Conservation (phyloP, 2,797 vertebrate genomes). For the Scleropages formosus region DNA sequence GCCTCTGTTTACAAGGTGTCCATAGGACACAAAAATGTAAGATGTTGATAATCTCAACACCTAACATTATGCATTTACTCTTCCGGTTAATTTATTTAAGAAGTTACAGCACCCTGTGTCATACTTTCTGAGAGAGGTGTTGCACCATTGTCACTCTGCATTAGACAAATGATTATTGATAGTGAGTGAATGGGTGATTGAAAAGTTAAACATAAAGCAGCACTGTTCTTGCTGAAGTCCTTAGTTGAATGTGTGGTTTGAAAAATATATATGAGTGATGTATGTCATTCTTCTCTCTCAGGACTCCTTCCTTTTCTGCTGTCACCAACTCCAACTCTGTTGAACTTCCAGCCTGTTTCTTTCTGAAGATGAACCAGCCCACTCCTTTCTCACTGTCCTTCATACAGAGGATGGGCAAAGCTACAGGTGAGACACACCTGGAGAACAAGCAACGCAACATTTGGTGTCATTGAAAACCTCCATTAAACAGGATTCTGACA, state of each 20-base stretch:
- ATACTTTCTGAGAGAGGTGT: too few relatives aligned
- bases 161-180: too few relatives aligned
- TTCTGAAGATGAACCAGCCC: slow-evolving; percentile 89
- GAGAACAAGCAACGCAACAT: too few relatives aligned
- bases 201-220: neutral
- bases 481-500: too few relatives aligned
- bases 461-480: too few relatives aligned
- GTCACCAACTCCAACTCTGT: slow-evolving; percentile 97
- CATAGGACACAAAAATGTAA: too few relatives aligned
- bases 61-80: too few relatives aligned
- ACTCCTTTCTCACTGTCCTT: slow-evolving; percentile 92
- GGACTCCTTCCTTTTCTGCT: slow-evolving; percentile 91
- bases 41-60: too few relatives aligned
- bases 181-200: neutral
- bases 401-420: slow-evolving; percentile 85
- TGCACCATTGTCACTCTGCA: too few relatives aligned
- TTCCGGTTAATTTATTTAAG: too few relatives aligned
- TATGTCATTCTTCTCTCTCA: slow-evolving; percentile 43
- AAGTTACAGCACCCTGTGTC: too few relatives aligned
- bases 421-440: slow-evolving; percentile 71
- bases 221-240: neutral
- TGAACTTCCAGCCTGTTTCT: slow-evolving; percentile 95
- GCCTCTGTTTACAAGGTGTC: too few relatives aligned
- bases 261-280: neutral
- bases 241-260: neutral